Evolutionary conservation across 1,140 invertebrate genomes (phyloP), one percentile per base, ranked within the genome.

Genomic region (Cataglyphis hispanica): DNA sequence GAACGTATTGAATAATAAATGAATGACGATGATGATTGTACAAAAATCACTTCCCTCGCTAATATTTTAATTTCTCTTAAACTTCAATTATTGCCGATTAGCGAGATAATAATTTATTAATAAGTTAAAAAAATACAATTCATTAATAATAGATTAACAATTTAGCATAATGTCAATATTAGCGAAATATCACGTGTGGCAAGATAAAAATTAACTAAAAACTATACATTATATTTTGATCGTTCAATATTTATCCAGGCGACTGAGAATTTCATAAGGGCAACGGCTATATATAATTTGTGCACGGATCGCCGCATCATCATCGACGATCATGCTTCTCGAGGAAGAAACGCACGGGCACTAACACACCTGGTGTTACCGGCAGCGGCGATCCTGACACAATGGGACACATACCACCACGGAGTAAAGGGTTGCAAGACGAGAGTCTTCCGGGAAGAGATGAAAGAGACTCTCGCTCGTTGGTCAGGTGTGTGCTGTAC

Each of bases 361-460:
- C 50, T 61, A 63, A 84, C 58, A 88, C 91, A 91, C 86, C 91
- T 91, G 89, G 88, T 81, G 40, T 74, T 46, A 66, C 81, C 80
- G 77, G 60, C 70, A 90, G 74, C 40, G 80, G 66, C 84, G 84
- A 91, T 86, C 67, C 67, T 58, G 75, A 64, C 86, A 91, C 90
- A 91, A 91, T 91, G 67, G 90, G 87, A 86, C 91, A 90, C 88
- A 86, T 89, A 90, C 85, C 85, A 90, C 64, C 86, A 63, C 86
- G 81, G 75, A 81, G 86, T 77, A 85, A 90, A 90, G 88, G 88
- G 86, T 90, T 90, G 89, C 81, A 87, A 89, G 88, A 89, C 89
- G 88, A 80, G 90, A 90, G 87, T 93, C 92, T 93, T 93, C 92
- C 92, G 88, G 92, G 92, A 93, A 93, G 86, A 76, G 89, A 89